Conservation (phyloP, 2,797 vertebrate species). For the Enteromius unitaeniatus region DNA sequence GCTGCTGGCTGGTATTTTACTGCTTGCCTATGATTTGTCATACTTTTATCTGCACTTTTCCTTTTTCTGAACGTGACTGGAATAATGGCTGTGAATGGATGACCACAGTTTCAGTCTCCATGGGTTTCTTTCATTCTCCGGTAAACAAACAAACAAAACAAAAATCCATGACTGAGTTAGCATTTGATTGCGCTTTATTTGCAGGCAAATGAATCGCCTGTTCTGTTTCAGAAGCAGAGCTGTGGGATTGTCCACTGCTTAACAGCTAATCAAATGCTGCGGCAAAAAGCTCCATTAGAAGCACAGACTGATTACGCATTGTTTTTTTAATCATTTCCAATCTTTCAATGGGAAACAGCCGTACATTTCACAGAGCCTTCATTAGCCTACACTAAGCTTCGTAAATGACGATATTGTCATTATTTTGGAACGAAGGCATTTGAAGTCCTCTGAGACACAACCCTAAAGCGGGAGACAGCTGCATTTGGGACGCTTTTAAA, state of each 20-base stretch:
- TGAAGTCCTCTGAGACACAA: slow-evolving; percentile 25
- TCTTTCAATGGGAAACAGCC: slow-evolving; percentile 25
- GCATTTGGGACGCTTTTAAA: slow-evolving; percentile 74
- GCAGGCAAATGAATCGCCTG: slow-evolving; percentile 59
- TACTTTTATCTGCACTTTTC: slow-evolving; percentile 49
- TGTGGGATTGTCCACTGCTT: slow-evolving; percentile 38
- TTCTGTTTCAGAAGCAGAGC: slow-evolving; percentile 20
- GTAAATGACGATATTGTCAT: slow-evolving; percentile 25
- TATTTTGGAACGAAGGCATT: slow-evolving; percentile 17
- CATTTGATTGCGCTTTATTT: slow-evolving; percentile 47
- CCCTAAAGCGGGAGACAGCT: slow-evolving; percentile 70
- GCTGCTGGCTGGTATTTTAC: slow-evolving; percentile 49
- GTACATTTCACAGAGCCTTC: slow-evolving; percentile 47
- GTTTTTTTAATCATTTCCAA: slow-evolving; percentile 13
- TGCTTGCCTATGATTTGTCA: slow-evolving; percentile 49
- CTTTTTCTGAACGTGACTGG: slow-evolving; percentile 47
- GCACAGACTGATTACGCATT: background rate
- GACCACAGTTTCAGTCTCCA: slow-evolving; percentile 32
- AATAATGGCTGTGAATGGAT: slow-evolving; percentile 27
- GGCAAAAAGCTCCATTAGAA: slow-evolving; percentile 26
- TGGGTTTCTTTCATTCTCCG: slow-evolving; percentile 35
- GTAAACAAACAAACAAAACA: slow-evolving; percentile 8
- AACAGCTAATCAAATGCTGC: slow-evolving; percentile 44
- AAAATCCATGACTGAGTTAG: background rate
- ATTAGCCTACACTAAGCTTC: background rate